Percentiles rank a stretch among this genome's conserved stretches.
Conservation (phyloP, 2,888 invertebrate species). For the Steinernema hermaphroditum region DNA sequence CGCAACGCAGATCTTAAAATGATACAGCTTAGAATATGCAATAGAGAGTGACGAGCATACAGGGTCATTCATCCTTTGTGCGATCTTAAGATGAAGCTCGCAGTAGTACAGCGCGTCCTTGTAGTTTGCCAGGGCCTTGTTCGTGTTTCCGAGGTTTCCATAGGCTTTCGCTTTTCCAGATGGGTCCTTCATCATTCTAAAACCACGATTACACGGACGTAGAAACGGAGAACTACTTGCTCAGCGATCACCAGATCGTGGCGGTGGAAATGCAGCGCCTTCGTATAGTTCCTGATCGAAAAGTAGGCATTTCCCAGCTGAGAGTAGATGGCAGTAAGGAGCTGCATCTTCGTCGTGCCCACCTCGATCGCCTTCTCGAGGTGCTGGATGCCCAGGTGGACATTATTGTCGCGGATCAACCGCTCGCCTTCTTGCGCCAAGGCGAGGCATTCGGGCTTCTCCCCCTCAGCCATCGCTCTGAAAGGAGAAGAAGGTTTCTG, state of each 20-base stretch:
- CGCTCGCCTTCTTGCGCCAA: constrained; percentile 13
- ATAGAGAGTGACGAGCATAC: neutral
- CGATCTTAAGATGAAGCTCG: constrained; percentile 27
- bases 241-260: constrained; percentile 88
- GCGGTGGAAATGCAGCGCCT: constrained; percentile 95
- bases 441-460: neutral
- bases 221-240: too few species aligned
- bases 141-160: constrained; percentile 68
- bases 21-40: neutral
- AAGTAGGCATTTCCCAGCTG: constrained; percentile 98
- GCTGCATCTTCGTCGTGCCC: constrained; percentile 89
- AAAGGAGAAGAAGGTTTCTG: too few species aligned
- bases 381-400: constrained; percentile 34
- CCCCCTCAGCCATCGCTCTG: neutral
- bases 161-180: constrained; percentile 36
- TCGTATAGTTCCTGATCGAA: constrained; percentile 90
- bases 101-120: constrained; percentile 37
- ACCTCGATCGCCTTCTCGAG: constrained; percentile 36
- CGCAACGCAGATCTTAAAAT: neutral
- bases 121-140: constrained; percentile 35
- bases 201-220: too few species aligned
- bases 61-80: constrained; percentile 30
- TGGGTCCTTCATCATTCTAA: constrained; percentile 36
- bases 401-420: neutral
- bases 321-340: constrained; percentile 93